These are phyloP conservation scores for Drosophila anomelani DNA, from an alignment of 2,888 invertebrate species.

Conservation along the genomic window DNA sequence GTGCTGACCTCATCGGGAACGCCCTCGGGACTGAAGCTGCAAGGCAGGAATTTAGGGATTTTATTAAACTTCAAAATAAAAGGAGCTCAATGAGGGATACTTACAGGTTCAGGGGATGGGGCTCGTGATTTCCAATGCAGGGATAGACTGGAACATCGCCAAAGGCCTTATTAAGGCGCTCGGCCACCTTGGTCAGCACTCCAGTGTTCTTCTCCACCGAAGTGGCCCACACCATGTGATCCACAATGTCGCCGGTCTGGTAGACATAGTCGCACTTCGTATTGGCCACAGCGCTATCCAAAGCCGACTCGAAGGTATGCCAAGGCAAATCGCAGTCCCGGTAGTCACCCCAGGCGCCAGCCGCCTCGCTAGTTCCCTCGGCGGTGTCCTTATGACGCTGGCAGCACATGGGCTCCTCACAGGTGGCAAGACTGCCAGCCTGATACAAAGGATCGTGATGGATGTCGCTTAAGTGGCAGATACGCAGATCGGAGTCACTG, in stretches of 20 bases:
- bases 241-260: slow-evolving; percentile 94
- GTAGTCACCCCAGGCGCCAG: slow-evolving; percentile 94
- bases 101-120: slow-evolving; percentile 93
- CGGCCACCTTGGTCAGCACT: slow-evolving; percentile 86
- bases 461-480: slow-evolving; percentile 86
- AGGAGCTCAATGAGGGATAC: slow-evolving; percentile 58
- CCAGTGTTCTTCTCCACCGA: slow-evolving; percentile 87
- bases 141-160: slow-evolving; percentile 88
- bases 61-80: background rate
- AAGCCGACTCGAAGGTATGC: slow-evolving; percentile 88
- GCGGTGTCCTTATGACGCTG: slow-evolving; percentile 82
- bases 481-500: slow-evolving; percentile 62
- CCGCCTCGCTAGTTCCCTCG: slow-evolving; percentile 83
- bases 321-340: slow-evolving; percentile 91
- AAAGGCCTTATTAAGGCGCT: slow-evolving; percentile 86
- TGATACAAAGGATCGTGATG: slow-evolving; percentile 92
- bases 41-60: background rate
- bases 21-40: slow-evolving; percentile 87
- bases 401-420: slow-evolving; percentile 92
- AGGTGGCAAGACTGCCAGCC: slow-evolving; percentile 88
- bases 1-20: slow-evolving; percentile 85
- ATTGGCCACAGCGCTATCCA: slow-evolving; percentile 87
- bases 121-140: slow-evolving; percentile 93
- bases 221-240: slow-evolving; percentile 96
- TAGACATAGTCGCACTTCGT: slow-evolving; percentile 89